These are phyloP conservation scores for Propsilocerus akamusi DNA, from an alignment of 1,140 invertebrate genomes.

Conservation along the genomic window DNA sequence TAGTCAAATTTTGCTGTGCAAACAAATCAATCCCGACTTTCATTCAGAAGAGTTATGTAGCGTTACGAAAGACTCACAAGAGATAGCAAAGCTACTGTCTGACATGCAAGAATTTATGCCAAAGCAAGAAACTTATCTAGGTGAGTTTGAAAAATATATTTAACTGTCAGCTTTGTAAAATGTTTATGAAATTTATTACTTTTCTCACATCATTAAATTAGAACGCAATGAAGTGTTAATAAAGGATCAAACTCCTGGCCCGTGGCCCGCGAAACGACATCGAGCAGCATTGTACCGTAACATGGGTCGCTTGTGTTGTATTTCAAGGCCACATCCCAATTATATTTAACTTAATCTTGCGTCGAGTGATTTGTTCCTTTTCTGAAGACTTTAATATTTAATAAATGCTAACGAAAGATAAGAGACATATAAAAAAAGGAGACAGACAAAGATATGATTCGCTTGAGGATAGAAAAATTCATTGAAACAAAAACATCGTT, in stretches of 20 bases:
- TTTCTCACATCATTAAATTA: not conserved
- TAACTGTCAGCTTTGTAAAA: not conserved
- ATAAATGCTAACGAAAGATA: no score
- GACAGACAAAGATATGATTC: no score
- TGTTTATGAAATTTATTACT: not conserved
- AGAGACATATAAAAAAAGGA: no score
- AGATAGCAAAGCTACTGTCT: constrained; percentile 53
- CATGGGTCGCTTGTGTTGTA: constrained; percentile 43
- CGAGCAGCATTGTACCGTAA: constrained; percentile 37
- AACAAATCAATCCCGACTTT: constrained; percentile 77
- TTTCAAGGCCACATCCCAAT: constrained; percentile 33
- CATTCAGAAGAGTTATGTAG: constrained; percentile 77
- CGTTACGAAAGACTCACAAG: constrained; percentile 71
- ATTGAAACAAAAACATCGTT: no score
- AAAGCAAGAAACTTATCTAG: constrained; percentile 59
- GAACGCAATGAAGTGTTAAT: not conserved
- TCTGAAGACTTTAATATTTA: no score
- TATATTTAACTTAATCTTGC: constrained; percentile 8
- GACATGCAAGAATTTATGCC: constrained; percentile 82
- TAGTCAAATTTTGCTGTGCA: constrained; percentile 73
- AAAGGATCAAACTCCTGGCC: constrained; percentile 30
- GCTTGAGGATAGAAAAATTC: no score
- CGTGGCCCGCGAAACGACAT: constrained; percentile 35
- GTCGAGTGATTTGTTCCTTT: no score
- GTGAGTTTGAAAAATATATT: constrained; percentile 25